These are phyloP conservation scores for Aelia acuminata DNA, from an alignment of 2,888 invertebrate genomes.

Conservation along the genomic window DNA sequence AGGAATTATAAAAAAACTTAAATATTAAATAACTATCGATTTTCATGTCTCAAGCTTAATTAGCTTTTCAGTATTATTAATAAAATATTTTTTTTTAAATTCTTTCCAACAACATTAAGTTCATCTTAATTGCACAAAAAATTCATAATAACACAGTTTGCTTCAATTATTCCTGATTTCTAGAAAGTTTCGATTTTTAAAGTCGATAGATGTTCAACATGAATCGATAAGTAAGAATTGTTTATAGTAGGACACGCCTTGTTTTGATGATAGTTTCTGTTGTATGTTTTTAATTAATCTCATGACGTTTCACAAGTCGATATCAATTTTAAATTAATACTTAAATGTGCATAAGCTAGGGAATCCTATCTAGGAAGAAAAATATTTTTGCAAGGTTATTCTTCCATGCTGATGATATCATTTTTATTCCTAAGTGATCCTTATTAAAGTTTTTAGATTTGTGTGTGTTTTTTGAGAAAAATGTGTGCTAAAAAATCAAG, in stretches of 20 bases:
- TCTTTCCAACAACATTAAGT: too few relatives aligned
- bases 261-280: background rate
- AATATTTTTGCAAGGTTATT: background rate
- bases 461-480: background rate
- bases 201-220: background rate
- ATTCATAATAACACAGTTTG: too few relatives aligned
- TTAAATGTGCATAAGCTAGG: background rate
- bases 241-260: constrained; percentile 1
- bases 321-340: background rate
- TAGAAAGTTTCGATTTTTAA: background rate
- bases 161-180: too few relatives aligned
- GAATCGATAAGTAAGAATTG: background rate
- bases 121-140: too few relatives aligned
- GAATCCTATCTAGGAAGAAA: background rate
- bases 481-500: constrained; percentile 81
- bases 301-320: background rate
- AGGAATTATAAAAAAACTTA: too few relatives aligned
- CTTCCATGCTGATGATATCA: background rate
- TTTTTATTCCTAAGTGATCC: background rate
- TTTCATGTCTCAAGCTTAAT: too few relatives aligned
- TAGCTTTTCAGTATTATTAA: too few relatives aligned
- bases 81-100: too few relatives aligned
- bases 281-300: background rate
- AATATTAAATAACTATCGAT: too few relatives aligned
- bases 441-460: background rate